A percentile compares a stretch with the other conserved stretches of the same genome.
phyloP scores from a whole-genome alignment of 2,797 vertebrate genomes.

The Nannoperca obscura region DNA sequence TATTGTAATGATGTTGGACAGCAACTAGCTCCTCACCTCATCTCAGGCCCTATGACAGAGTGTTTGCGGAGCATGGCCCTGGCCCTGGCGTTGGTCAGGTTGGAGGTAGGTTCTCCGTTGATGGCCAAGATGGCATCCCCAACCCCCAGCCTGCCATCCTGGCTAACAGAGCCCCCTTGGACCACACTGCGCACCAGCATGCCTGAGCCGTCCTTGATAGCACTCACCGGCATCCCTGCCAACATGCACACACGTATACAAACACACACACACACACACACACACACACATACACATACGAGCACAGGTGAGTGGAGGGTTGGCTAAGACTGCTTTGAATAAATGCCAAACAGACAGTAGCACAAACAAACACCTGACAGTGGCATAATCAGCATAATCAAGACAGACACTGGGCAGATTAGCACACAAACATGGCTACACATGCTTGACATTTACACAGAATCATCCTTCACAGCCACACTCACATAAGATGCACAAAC shows the following conservation, averaged over 20 bases:
- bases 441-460: slow-evolving; percentile 76
- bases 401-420: slow-evolving; percentile 81
- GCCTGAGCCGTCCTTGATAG: slow-evolving; percentile 94
- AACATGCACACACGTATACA: slow-evolving; percentile 53
- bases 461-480: slow-evolving; percentile 51
- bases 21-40: slow-evolving; percentile 86
- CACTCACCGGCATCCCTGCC: slow-evolving; percentile 96
- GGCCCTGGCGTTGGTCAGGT: slow-evolving; percentile 91
- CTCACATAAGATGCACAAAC: slow-evolving; percentile 33
- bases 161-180: slow-evolving; percentile 93
- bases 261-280: slow-evolving; percentile 60
- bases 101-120: slow-evolving; percentile 91
- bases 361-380: slow-evolving; percentile 80
- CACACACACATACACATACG: slow-evolving; percentile 53
- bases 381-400: slow-evolving; percentile 80
- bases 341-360: slow-evolving; percentile 73
- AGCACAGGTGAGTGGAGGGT: slow-evolving; percentile 71
- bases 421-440: slow-evolving; percentile 74
- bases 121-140: slow-evolving; percentile 94
- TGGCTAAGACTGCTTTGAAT: slow-evolving; percentile 71
- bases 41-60: slow-evolving; percentile 93
- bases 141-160: slow-evolving; percentile 92
- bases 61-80: slow-evolving; percentile 94
- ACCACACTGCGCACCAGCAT: slow-evolving; percentile 94
- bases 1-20: slow-evolving; percentile 16